Conservation (phyloP, 2,888 invertebrate species). For the Drosophila longiperda region DNA sequence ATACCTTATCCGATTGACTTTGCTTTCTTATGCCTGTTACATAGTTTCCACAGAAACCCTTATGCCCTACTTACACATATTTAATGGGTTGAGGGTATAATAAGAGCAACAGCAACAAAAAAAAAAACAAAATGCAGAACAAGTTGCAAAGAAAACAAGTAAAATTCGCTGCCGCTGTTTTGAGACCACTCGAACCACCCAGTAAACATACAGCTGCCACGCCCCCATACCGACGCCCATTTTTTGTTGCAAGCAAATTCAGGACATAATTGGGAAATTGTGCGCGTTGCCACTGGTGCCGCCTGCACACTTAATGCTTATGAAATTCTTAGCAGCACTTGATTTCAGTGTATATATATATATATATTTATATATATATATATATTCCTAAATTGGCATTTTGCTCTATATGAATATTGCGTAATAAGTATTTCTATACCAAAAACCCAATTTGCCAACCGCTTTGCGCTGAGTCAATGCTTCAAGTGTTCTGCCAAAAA, state of each 20-base stretch:
- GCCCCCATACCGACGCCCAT: not conserved
- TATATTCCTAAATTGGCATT: not conserved
- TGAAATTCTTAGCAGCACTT: slow-evolving; percentile 63
- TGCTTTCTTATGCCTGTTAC: not conserved
- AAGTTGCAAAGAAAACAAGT: slow-evolving; percentile 31
- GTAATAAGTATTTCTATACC: slow-evolving; percentile 4
- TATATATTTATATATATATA: not conserved
- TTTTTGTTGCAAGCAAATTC: slow-evolving; percentile 22
- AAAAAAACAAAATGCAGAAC: slow-evolving; percentile 35
- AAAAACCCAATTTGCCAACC: slow-evolving; percentile 37
- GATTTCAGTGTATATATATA: slow-evolving; percentile 8
- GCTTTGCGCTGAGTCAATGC: slow-evolving; percentile 27
- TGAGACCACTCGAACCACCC: slow-evolving; percentile 42
- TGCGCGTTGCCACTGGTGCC: slow-evolving; percentile 69
- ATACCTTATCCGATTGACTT: not conserved
- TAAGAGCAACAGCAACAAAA: not conserved
- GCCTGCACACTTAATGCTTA: slow-evolving; percentile 70
- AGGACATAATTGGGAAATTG: slow-evolving; percentile 73
- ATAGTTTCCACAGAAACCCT: not conserved
- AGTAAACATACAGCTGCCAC: slow-evolving; percentile 4
- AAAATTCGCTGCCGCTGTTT: slow-evolving; percentile 26
- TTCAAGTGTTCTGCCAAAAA: slow-evolving; percentile 21
- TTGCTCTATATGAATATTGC: slow-evolving; percentile 4
- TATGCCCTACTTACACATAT: not conserved
- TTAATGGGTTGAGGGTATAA: not conserved